Evolutionary conservation across 2,888 invertebrate genomes (phyloP), one percentile per base, ranked within the genome.

Genomic region (Nymphalis c-album): DNA sequence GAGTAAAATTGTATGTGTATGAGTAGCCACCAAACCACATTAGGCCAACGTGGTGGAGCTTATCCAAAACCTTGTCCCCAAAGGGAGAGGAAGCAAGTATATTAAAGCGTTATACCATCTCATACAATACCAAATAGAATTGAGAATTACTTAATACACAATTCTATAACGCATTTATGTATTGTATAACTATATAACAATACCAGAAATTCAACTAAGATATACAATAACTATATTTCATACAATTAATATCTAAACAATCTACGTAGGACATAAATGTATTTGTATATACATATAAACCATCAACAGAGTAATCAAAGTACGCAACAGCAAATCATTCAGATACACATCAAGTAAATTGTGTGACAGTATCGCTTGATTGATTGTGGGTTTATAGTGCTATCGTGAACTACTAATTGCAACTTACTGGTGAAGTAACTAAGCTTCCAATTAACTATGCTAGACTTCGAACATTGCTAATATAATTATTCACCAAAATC

Each of bases 371-470:
- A 57, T 40, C 57, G 18, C 5, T 40, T 40, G 18, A 57, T 40
- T 40, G n/a, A 57, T 40, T n/a, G 35, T 18, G n/a, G n/a, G 40
- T 26, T 57, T 57, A 40, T 18, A 18, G 48, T 18, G 48, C 35
- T 40, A 18, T 57, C 57, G 18, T 26, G 53, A 55, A 55, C 53
- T 55, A 55, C 53, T 31, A 31, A 55, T 55, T 55, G n/a, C 53
- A 55, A 55, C 16, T 55, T 10, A 55, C 53, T 31, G 7, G 17
- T 31, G 7, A 26, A 31, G 17, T 26, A 7, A n/a, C 53, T 55
- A 31, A 55, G 53, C 53, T 31, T 17, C 26, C 53, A n/a, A 55
- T 55, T 55, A 55, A 55, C 17, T 31, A 31, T 17, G 17, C n/a
- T 16, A 17, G 17, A 17, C 53, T 17, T 31, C 31, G 53, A 55